Percentiles rank a stretch among this genome's conserved stretches.
These are phyloP conservation scores for Anguilla obscura DNA, from an alignment of 2,797 vertebrate species.

Conservation along the genomic window DNA sequence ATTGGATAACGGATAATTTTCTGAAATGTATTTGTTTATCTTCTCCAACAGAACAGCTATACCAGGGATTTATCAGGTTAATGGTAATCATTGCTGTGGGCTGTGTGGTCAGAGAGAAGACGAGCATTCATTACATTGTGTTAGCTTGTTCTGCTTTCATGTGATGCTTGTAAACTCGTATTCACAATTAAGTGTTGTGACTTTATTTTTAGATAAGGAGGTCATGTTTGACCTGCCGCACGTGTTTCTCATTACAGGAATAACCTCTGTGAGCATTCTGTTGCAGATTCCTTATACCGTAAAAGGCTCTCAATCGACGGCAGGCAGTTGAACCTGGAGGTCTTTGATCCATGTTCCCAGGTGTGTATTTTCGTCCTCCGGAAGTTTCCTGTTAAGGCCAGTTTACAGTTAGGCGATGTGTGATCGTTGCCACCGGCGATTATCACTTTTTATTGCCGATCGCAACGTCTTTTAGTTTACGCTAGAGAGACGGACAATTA, in stretches of 20 bases:
- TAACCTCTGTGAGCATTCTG: conserved; percentile 28
- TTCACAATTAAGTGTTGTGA: conserved; percentile 27
- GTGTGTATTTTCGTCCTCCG: conserved; percentile 41
- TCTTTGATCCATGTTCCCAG: conserved; percentile 63
- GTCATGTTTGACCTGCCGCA: not conserved
- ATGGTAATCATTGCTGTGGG: conserved; percentile 49
- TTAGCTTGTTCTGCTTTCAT: conserved; percentile 17
- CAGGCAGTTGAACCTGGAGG: conserved; percentile 60
- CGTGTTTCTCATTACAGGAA: conserved; percentile 31
- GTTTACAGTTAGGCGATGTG: not conserved
- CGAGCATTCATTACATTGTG: conserved; percentile 47
- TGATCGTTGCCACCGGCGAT: not conserved
- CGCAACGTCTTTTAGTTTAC: no score
- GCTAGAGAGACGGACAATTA: no score
- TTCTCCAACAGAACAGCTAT: conserved; percentile 45
- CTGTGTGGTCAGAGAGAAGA: conserved; percentile 26
- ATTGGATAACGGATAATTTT: conserved; percentile 38
- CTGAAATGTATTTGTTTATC: conserved; percentile 53
- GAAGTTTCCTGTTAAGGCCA: not conserved
- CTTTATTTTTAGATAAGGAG: not conserved
- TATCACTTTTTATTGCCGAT: no score
- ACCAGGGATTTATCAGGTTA: conserved; percentile 47
- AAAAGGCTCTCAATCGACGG: conserved; percentile 61
- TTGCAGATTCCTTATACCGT: conserved; percentile 60
- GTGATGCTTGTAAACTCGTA: conserved; percentile 35